Evolutionary conservation across 1,140 invertebrate species (phyloP).

Genomic region (Acyrthosiphon pisum): DNA sequence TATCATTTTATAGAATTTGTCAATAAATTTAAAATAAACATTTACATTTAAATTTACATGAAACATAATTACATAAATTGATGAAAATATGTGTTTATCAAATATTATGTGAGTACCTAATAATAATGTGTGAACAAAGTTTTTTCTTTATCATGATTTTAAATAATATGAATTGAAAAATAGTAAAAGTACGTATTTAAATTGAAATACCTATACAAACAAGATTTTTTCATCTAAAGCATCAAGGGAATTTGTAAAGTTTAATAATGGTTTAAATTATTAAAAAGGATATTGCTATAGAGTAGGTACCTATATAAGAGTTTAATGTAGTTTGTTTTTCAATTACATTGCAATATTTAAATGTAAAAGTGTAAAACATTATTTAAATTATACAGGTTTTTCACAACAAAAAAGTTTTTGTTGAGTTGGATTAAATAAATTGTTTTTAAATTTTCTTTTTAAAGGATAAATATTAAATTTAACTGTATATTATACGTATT

Average conservation of each 20-base stretch:
- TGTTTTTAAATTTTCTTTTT: background rate
- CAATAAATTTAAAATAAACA: background rate
- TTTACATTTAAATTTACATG: background rate
- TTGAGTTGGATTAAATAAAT: slow-evolving; percentile 15
- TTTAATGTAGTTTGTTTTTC: slow-evolving; percentile 30
- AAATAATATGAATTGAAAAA: background rate
- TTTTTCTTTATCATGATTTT: background rate
- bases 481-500: background rate
- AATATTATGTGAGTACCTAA: background rate
- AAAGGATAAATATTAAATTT: background rate
- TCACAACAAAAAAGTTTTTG: background rate
- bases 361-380: slow-evolving; percentile 15
- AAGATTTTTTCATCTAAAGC: background rate
- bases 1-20: background rate
- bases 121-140: background rate
- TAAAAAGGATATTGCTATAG: background rate
- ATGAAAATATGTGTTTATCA: background rate
- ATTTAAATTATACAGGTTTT: background rate
- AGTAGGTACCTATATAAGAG: background rate
- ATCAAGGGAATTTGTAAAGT: slow-evolving; percentile 1
- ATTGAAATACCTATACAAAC: background rate
- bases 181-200: background rate
- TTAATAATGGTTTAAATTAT: slow-evolving; percentile 22
- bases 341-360: background rate
- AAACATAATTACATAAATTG: background rate